Evolutionary conservation across 2,888 invertebrate species (phyloP).

Genomic region (Sarcophaga variegata): DNA sequence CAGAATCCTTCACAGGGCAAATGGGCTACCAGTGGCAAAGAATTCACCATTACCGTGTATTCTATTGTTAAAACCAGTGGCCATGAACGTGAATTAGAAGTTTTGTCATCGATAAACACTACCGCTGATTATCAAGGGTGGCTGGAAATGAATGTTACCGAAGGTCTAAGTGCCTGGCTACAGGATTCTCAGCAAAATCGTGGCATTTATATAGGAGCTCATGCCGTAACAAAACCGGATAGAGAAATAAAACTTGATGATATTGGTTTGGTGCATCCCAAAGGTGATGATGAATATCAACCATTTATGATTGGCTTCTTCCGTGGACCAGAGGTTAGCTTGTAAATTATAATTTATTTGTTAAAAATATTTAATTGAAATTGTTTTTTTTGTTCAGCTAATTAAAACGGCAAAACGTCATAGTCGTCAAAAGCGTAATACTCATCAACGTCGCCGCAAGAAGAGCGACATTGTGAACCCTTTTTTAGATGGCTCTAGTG

Average conservation of each 20-base stretch:
- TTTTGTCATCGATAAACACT: conserved; percentile 89
- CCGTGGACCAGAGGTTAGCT: conserved; percentile 85
- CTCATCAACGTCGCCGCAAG: conserved; percentile 77
- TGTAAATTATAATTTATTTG: conserved; percentile 4
- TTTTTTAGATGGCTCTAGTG: conserved; percentile 76
- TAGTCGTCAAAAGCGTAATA: conserved; percentile 77
- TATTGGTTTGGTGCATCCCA: conserved; percentile 90
- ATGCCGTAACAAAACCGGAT: conserved; percentile 88
- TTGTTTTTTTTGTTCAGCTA: conserved; percentile 69
- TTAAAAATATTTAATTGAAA: neutral
- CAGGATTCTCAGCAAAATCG: conserved; percentile 89
- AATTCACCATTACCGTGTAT: conserved; percentile 81
- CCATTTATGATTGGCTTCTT: conserved; percentile 97
- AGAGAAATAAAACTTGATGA: conserved; percentile 92
- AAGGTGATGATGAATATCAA: conserved; percentile 91
- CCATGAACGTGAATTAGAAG: conserved; percentile 86
- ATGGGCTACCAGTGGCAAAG: conserved; percentile 77
- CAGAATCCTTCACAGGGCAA: conserved; percentile 83
- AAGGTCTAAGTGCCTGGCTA: conserved; percentile 88
- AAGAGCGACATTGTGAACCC: conserved; percentile 80
- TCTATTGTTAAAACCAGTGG: conserved; percentile 75
- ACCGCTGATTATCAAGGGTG: conserved; percentile 91
- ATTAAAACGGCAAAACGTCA: conserved; percentile 76
- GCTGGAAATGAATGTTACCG: conserved; percentile 93
- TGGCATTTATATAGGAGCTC: conserved; percentile 92